Base-by-base conservation (phyloP, 1,140 invertebrate species). In the Plectus sambesii region DNA sequence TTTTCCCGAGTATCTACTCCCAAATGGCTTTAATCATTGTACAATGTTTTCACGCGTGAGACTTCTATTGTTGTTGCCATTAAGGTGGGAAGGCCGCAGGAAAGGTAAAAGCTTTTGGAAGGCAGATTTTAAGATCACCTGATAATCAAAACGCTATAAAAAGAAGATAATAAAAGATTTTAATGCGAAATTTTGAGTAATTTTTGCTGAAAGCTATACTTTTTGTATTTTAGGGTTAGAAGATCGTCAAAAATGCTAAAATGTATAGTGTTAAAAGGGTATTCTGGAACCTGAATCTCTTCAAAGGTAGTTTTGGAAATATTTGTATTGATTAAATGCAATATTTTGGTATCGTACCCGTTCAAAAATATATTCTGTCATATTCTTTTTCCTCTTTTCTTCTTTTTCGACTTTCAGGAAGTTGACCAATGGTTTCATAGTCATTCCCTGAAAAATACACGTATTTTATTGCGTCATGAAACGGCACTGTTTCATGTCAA, bases 391-490 rank as follows among this genome's bases (percentile, higher is more conserved):
- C n/a, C 49, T 38, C 4, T 63, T 39, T 5, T 62, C 54, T 9
- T 56, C 55, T 50, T 62, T 69, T 53, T 73, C 71, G 3, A 76
- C 72, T 49, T 75, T 72, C 4, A 76, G 55, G 38, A 62, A 68
- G 46, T 71, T 67, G 2, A 76, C 72, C 4, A 76, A 62, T 8
- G 75, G 75, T 43, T 74, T 71, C 37, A 76, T 75, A 12, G 75
- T 74, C 8, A 72, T 71, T 33, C 75, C 75, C 72, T 74, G 56
- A 37, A 62, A 47, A 45, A 20, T 6, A 9, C 36, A 19, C 2
- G 4, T 9, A 47, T 9, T 30, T 26, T 5, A 4, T 15, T 47
- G 20, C 22, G 17, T 15, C 25, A 19, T 49, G 17, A 46, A 47
- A 9, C 20, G 6, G n/a, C 17, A 9, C 6, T 24, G 17, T 20